Evolutionary conservation across 2,797 vertebrate species (phyloP).

Genomic region (Coendou prehensilis): DNA sequence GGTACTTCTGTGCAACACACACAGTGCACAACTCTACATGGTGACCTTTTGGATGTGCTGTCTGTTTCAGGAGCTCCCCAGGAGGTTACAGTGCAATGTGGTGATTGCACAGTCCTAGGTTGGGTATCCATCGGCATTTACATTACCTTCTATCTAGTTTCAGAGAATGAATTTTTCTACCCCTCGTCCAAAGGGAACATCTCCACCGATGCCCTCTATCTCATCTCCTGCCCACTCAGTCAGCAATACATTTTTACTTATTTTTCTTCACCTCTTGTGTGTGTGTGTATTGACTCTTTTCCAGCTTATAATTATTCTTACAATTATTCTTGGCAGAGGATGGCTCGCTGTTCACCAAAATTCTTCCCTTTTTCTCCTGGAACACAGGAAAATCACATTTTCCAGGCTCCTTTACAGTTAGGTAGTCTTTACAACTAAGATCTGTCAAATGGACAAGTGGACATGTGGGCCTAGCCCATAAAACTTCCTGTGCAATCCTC

Average conservation of each 20-base stretch:
- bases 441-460: background rate
- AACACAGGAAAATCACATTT: background rate
- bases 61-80: background rate
- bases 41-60: background rate
- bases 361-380: background rate
- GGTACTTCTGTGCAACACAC: background rate
- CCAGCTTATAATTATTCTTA: background rate
- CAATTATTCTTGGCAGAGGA: background rate
- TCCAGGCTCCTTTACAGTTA: background rate
- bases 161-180: background rate
- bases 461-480: background rate
- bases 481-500: background rate
- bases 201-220: background rate
- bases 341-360: background rate
- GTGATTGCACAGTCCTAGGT: background rate
- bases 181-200: background rate
- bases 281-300: background rate
- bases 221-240: conserved; percentile 4
- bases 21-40: background rate
- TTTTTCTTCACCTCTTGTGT: background rate
- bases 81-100: background rate
- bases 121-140: background rate
- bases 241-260: background rate
- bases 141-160: background rate
- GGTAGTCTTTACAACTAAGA: background rate